Percentiles rank a stretch among this genome's conserved stretches.
These are phyloP conservation scores for Oreotrochilus melanogaster DNA, from an alignment of 2,113 vertebrate genomes.

Conservation along the genomic window DNA sequence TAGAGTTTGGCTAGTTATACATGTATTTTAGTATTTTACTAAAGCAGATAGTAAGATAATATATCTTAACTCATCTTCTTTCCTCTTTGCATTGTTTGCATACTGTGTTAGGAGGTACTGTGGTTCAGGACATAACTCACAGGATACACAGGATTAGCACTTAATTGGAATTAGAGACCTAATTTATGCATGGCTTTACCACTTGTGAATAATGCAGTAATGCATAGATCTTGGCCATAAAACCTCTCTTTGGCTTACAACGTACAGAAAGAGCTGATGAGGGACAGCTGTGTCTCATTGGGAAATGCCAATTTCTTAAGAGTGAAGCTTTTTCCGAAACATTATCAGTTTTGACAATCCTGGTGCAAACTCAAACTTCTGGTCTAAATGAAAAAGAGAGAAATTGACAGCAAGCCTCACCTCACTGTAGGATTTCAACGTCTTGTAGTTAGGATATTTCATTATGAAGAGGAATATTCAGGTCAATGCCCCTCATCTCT, in stretches of 20 bases:
- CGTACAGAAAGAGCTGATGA: not conserved
- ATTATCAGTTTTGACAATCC: slow-evolving; percentile 54
- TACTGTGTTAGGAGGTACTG: not conserved
- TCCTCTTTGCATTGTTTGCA: not conserved
- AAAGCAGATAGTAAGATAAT: not conserved
- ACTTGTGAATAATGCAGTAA: slow-evolving; percentile 50
- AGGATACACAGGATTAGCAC: slow-evolving; percentile 23
- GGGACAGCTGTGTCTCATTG: slow-evolving; percentile 42
- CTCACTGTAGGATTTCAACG: not conserved
- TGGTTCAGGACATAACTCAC: slow-evolving; percentile 12
- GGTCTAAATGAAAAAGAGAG: slow-evolving; percentile 11
- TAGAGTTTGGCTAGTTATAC: not conserved
- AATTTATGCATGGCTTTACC: slow-evolving; percentile 49
- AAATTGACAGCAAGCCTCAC: not conserved
- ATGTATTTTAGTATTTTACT: not conserved
- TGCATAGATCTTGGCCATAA: slow-evolving; percentile 51
- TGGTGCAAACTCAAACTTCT: slow-evolving; percentile 33
- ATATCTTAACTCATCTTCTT: not conserved
- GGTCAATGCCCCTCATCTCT: slow-evolving; percentile 68
- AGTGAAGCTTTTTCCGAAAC: slow-evolving; percentile 9
- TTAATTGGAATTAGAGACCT: slow-evolving; percentile 50
- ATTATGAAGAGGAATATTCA: slow-evolving; percentile 67
- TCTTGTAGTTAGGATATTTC: slow-evolving; percentile 55
- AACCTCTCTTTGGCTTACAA: slow-evolving; percentile 28
- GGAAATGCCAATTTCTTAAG: slow-evolving; percentile 36